These are phyloP conservation scores for Mormyrops boulengeri DNA, from an alignment of 2,797 vertebrate species.

Conservation along the genomic window DNA sequence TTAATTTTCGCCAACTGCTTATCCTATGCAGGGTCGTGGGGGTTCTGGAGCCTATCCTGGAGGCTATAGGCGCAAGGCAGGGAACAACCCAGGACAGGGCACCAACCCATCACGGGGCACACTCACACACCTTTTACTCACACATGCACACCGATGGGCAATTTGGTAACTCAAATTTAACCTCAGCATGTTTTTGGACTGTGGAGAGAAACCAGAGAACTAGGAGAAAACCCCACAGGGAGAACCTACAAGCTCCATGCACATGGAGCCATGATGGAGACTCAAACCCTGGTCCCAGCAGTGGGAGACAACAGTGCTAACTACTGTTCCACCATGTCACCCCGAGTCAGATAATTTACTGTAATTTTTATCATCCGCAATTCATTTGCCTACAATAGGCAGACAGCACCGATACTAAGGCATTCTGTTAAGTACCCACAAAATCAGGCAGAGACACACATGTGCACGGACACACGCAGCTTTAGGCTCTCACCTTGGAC, in stretches of 20 bases:
- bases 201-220: neutral
- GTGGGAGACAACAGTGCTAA: neutral
- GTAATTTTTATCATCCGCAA: neutral
- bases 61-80: neutral
- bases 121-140: neutral
- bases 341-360: neutral
- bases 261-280: neutral
- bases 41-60: neutral
- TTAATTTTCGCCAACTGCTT: neutral
- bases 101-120: neutral
- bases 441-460: neutral
- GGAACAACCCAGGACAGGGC: neutral
- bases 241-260: neutral
- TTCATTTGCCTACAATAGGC: neutral
- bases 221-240: neutral
- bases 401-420: neutral
- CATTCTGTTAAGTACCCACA: neutral
- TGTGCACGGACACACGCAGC: neutral
- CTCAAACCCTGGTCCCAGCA: neutral
- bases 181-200: neutral
- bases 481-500: slow-evolving; percentile 74
- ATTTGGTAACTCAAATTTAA: neutral
- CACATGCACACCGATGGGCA: neutral
- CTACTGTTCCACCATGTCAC: neutral
- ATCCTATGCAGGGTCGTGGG: neutral